Base-by-base conservation (phyloP, 2,113 vertebrate genomes). In the Porphyrio hochstetteri region DNA sequence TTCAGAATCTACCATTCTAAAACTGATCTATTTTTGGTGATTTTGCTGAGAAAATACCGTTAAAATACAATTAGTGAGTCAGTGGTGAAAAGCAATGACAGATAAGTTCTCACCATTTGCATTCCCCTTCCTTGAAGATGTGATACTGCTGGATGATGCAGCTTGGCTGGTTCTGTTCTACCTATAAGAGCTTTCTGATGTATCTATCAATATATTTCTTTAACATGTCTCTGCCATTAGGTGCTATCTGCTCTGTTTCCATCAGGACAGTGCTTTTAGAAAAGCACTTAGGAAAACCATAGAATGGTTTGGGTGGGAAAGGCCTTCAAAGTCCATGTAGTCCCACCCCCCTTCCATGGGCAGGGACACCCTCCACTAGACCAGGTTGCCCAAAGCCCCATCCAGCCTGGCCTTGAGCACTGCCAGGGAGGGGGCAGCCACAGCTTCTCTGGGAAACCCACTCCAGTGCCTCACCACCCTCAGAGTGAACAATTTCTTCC, bases 1-100 rank as follows among this genome's bases (percentile, higher is more conserved):
- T 91, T 97, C 83, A 91, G 64, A 96, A 96, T 20, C 86, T 67
- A 94, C 91, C 69, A 72, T 91, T 96, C 70, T 92, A 81, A 92
- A 85, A 69, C 5, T 48, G 44, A 53, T 86, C 50, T 92, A 42
- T 65, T 36, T 95, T 60, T 63, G 44, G 75, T 80, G 42, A 61
- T 74, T 87, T 68, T 90, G n/a, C 84, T 85, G 57, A 87, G 63
- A 65, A 90, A 95, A 88, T 89, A 48, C 56, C 68, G 76, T 90
- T 91, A 95, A 96, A 94, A 94, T 20, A 70, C 31, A 88, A 85
- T 95, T 95, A 93, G 50, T 24, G 42, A 96, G 46, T 80, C 64
- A 81, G 44, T 56, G 55, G n/a, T 90, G 56, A 81, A 85, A 92
- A 92, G 33, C 71, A 81, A 70, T 68, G 25, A 52, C 29, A 67